Base-by-base conservation (phyloP, 1,140 invertebrate genomes). In the Agraylea sexmaculata region DNA sequence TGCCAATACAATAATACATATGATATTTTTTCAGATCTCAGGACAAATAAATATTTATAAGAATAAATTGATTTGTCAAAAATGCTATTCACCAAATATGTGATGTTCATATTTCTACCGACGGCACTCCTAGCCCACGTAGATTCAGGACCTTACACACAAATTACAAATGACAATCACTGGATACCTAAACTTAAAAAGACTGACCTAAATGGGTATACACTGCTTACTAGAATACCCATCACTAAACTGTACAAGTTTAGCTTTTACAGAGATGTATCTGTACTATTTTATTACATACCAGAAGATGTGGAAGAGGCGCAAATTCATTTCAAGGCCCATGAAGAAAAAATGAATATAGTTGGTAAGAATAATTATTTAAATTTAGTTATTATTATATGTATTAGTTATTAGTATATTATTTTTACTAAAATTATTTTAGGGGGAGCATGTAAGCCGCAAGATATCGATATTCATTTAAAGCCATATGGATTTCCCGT, bases 391-490 rank as follows among this genome's bases (percentile, higher is more conserved):
- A n/a, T n/a, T n/a, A n/a, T n/a, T n/a, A n/a, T n/a, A n/a, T n/a
- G n/a, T n/a, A n/a, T n/a, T n/a, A n/a, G n/a, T n/a, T n/a, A n/a
- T n/a, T n/a, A n/a, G n/a, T n/a, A n/a, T n/a, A n/a, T n/a, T n/a
- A n/a, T n/a, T n/a, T n/a, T 7, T 15, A 30, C 21, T 37, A 18
- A 23, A 35, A 3, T 45, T 11, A 25, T 16, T 35, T 11, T 27
- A 46, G 46, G 43, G 27, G 47, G 47, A 8, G 37, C 38, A 4
- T 49, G 47, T 43, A 37, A 40, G 1, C 40, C 47, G 20, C 43
- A 45, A 33, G 41, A 46, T 43, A 43, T 49, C 8, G 47, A 49
- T 27, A 43, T 49, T 11, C 34, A 46, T 38, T n/a, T 49, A 17
- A 49, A 49, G 29, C n/a, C 37, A 3, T 21, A 35, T 10, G 43